Conservation (phyloP, 2,113 vertebrate genomes). For the Alaudala cheleensis region DNA sequence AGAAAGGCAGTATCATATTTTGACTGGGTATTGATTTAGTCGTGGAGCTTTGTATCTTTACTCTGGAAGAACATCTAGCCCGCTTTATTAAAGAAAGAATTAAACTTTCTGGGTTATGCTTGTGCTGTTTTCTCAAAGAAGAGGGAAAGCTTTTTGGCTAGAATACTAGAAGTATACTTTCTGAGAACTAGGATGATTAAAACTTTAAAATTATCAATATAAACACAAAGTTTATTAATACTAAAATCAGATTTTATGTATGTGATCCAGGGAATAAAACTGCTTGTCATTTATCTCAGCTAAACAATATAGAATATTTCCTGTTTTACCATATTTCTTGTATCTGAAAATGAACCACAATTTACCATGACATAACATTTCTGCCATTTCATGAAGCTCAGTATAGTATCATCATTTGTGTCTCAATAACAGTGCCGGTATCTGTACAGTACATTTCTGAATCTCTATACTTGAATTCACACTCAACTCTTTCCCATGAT, state of each 20-base stretch:
- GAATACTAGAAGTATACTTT: neutral
- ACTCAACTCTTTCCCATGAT: neutral
- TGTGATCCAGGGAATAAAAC: neutral
- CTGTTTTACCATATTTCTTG: neutral
- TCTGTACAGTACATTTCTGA: neutral
- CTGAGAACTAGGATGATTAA: neutral
- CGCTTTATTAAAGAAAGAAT: slow-evolving; percentile 58
- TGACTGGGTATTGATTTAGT: slow-evolving; percentile 43
- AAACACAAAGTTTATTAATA: neutral
- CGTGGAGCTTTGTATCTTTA: slow-evolving; percentile 44
- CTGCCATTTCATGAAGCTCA: neutral
- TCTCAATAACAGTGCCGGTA: neutral
- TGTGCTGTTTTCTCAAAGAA: neutral
- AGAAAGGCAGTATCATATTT: neutral
- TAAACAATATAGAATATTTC: neutral
- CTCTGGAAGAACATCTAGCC: slow-evolving; percentile 17
- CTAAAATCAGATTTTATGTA: neutral
- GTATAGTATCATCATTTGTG: neutral
- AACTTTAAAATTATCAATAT: neutral
- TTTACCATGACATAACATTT: neutral
- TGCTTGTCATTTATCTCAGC: neutral
- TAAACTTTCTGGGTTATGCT: neutral
- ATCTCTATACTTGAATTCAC: neutral
- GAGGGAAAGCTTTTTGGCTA: neutral
- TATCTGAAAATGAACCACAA: neutral